A percentile compares a stretch with the other conserved stretches of the same genome.
Conservation (phyloP, 2,113 vertebrate species). For the Cricetomys ansorgei region DNA sequence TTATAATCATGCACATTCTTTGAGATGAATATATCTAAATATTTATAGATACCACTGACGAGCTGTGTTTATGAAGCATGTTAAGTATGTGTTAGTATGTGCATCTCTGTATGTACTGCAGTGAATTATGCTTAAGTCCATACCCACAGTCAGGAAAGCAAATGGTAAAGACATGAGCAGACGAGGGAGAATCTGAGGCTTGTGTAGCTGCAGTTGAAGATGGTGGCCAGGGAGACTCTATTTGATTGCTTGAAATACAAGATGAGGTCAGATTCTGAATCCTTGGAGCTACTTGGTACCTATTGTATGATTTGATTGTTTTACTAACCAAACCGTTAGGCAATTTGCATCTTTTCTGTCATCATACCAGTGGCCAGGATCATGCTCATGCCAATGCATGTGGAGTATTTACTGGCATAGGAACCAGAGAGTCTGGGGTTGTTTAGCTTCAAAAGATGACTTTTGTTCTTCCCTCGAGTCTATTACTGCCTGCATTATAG, state of each 20-base stretch:
- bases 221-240: not conserved
- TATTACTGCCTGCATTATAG: not conserved
- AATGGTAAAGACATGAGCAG: not conserved
- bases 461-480: not conserved
- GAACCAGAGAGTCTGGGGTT: not conserved
- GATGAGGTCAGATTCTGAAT: not conserved
- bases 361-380: not conserved
- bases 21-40: conserved; percentile 9
- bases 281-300: not conserved
- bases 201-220: not conserved
- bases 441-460: not conserved
- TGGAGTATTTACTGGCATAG: not conserved
- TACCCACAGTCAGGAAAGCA: not conserved
- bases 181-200: not conserved
- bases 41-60: not conserved
- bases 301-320: not conserved
- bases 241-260: not conserved
- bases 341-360: not conserved
- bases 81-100: not conserved
- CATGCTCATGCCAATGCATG: not conserved
- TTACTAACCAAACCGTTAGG: not conserved
- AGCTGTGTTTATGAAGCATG: not conserved
- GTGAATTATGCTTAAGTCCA: not conserved
- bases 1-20: not conserved
- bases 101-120: not conserved